Evolutionary conservation across 2,113 vertebrate species (phyloP), one percentile per base, ranked within the genome.

Genomic region (Cepphus grylle): DNA sequence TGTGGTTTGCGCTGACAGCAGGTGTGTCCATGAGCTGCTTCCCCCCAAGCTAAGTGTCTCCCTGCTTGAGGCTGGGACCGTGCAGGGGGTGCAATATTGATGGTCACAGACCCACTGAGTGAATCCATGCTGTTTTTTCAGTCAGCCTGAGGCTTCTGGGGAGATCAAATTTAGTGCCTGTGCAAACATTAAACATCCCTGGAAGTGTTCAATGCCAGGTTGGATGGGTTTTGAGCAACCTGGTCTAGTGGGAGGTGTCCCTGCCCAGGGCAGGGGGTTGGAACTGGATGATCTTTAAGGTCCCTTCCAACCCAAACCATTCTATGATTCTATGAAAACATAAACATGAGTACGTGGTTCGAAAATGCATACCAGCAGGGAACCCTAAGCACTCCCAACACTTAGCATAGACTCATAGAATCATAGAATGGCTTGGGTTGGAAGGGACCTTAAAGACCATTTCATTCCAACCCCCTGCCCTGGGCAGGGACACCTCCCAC

Each of bases 81-180:
- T 3, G 15, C 40, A 12, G 26, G 10, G 38, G 13, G 19, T 50
- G n/a, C 23, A 42, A 2, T 4, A 21, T 7, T 70, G 56, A 0
- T 25, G 55, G 52, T 42, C 43, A 56, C 38, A 83, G 49, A 62
- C 9, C 43, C 27, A 12, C 40, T 11, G 50, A 27, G 6, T 43
- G n/a, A 87, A 58, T 58, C 29, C 32, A 38, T 8, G 8, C 9
- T 49, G 3, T 3, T 34, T 82, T 45, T 67, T n/a, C 45, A 76
- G 47, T 17, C 61, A 55, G 17, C 36, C 38, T 55, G 29, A 72
- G 38, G 20, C 22, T 47, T 83, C 23, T 11, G 58, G 6, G 20
- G 50, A 36, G 5, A 63, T 2, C 11, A 34, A 34, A 67, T 71
- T 32, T 34, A 71, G 21, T 26, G 45, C 16, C 49, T 61, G 6